phyloP scores from a whole-genome alignment of 2,113 vertebrate species.

The Corythornis madagascariensis region DNA sequence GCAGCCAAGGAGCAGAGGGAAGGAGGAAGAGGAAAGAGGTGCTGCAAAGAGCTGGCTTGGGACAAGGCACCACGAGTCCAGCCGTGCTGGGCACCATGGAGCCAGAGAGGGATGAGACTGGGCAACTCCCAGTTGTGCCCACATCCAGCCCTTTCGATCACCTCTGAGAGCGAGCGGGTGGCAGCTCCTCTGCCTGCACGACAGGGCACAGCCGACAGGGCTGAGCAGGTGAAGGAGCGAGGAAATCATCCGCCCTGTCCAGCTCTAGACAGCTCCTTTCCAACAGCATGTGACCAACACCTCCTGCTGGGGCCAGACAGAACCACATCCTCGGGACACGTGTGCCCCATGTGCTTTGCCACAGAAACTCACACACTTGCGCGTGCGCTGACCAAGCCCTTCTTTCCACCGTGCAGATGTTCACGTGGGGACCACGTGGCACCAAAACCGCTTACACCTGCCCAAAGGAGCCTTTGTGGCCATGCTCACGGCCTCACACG shows the following conservation, averaged over 20 bases:
- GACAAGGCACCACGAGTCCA: neutral
- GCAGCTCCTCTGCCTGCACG: neutral
- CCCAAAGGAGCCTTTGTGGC: neutral
- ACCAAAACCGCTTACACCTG: neutral
- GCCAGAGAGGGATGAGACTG: accelerated
- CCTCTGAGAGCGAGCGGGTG: accelerated
- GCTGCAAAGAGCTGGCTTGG: neutral
- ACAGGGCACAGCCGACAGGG: neutral
- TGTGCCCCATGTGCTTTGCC: conserved; percentile 47
- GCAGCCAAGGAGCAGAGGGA: neutral
- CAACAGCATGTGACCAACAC: conserved; percentile 34
- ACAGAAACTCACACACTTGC: accelerated
- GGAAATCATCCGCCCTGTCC: neutral
- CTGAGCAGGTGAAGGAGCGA: conserved; percentile 23
- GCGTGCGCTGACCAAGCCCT: accelerated
- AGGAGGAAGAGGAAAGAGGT: neutral
- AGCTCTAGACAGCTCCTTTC: conserved; percentile 4
- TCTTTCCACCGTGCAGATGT: neutral
- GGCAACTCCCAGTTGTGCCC: neutral
- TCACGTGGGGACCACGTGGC: neutral
- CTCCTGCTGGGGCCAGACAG: neutral
- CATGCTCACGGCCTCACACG: no score
- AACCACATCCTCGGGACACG: neutral
- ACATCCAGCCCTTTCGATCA: neutral
- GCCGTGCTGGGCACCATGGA: neutral